Conservation (phyloP, 1,140 invertebrate genomes). For the Gryllus bimaculatus region DNA sequence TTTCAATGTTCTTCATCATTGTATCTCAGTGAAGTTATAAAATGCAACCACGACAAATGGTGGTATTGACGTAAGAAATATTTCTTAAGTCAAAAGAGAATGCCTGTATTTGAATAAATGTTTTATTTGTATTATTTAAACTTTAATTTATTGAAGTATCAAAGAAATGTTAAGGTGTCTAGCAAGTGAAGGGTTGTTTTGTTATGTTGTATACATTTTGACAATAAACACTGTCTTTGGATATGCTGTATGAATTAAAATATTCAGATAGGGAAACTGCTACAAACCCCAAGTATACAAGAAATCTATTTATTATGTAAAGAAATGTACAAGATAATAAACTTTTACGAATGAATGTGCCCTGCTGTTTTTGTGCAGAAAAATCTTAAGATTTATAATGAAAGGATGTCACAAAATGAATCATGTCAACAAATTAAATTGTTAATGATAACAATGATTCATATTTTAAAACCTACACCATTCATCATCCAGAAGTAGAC, state of each 20-base stretch:
- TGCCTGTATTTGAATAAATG: neutral
- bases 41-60: neutral
- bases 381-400: too few relatives aligned
- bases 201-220: neutral
- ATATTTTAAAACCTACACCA: neutral
- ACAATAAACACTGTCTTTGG: slow-evolving; percentile 4
- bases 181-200: neutral
- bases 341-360: too few relatives aligned
- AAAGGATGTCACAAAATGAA: too few relatives aligned
- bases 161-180: slow-evolving; percentile 1
- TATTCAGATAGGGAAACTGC: neutral
- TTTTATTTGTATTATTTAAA: neutral
- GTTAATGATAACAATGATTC: too few relatives aligned
- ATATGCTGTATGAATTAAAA: neutral
- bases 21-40: neutral
- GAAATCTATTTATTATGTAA: too few relatives aligned
- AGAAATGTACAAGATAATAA: too few relatives aligned
- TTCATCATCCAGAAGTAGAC: neutral
- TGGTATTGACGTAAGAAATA: neutral
- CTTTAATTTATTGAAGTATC: neutral
- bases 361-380: too few relatives aligned
- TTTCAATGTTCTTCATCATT: neutral
- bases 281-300: neutral
- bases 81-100: neutral
- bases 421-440: too few relatives aligned